Base-by-base conservation (phyloP, 2,797 vertebrate genomes). In the Typhlichthys eigenmanni region DNA sequence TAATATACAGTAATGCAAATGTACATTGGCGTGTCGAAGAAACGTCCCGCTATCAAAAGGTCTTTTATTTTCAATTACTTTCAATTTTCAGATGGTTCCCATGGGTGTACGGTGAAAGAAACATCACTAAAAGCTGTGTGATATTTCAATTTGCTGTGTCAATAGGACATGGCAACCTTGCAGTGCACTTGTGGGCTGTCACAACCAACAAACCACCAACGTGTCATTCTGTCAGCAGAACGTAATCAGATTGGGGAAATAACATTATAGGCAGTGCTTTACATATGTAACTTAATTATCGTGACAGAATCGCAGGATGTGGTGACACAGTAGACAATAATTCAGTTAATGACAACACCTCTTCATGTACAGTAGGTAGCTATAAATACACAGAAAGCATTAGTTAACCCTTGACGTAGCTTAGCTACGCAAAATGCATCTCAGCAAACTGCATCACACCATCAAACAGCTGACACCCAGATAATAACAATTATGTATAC, bases 201-300 rank as follows among this genome's bases (percentile, higher is more conserved):
- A 67, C 46, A 51, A 60, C 78, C 86, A 69, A 75, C 84, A 80
- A 74, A 80, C 77, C 32, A 77, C 85, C 84, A 73, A 68, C 24
- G 58, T 48, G 68, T 79, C 81, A 68, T 80, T 80, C 75, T 82
- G 86, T 85, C 84, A 89, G 83, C 86, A 80, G 72, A 85, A 77
- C 79, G 75, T 85, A 90, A 94, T 93, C 78, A 82, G 74, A 82
- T 93, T 90, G 82, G 48, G 66, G 59, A 89, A 89, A 94, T 85
- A 55, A 76, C 79, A 92, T 93, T 92, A 90, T 3, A 10, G 75
- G 65, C 82, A 76, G 66, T 59, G 80, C 85, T 93, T 92, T 91
- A 89, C 91, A 92, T 91, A 90, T 79, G 55, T 87, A 81, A 93
- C 93, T 85, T 67, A 81, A 94, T 94, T 93, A 93, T 84, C 85